Conservation (phyloP, 2,113 vertebrate genomes). For the Tretioscincus oriximinensis region DNA sequence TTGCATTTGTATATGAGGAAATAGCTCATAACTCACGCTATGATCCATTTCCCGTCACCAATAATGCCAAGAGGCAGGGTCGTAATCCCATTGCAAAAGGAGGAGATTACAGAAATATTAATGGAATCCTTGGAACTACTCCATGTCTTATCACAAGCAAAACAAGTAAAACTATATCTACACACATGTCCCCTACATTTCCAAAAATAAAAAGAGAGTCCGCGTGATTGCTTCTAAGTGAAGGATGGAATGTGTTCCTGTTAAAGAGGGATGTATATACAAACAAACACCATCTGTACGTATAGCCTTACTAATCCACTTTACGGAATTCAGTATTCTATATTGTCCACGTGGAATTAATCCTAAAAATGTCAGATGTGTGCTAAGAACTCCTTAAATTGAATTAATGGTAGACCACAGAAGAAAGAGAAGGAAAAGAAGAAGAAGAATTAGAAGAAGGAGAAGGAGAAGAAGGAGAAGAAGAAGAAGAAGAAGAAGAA, state of each 20-base stretch:
- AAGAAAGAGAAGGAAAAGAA: too few relatives aligned
- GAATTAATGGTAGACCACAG: too few relatives aligned
- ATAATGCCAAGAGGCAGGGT: not conserved
- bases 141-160: not conserved
- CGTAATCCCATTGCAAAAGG: constrained; percentile 26
- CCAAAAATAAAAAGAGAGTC: not conserved
- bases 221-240: constrained; percentile 28
- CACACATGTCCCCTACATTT: not conserved
- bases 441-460: too few relatives aligned
- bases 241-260: constrained; percentile 36
- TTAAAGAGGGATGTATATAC: too few relatives aligned
- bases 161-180: not conserved
- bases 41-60: constrained; percentile 51
- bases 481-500: too few relatives aligned
- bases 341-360: too few relatives aligned
- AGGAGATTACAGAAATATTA: constrained; percentile 34
- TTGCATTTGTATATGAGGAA: constrained; percentile 44
- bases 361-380: too few relatives aligned
- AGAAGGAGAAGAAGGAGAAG: too few relatives aligned
- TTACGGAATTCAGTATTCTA: too few relatives aligned
- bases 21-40: constrained; percentile 36
- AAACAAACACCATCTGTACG: too few relatives aligned
- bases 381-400: too few relatives aligned
- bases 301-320: too few relatives aligned
- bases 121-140: constrained; percentile 37